Evolutionary conservation across 2,888 invertebrate species (phyloP).

Genomic region (Dinocampus coccinellae): DNA sequence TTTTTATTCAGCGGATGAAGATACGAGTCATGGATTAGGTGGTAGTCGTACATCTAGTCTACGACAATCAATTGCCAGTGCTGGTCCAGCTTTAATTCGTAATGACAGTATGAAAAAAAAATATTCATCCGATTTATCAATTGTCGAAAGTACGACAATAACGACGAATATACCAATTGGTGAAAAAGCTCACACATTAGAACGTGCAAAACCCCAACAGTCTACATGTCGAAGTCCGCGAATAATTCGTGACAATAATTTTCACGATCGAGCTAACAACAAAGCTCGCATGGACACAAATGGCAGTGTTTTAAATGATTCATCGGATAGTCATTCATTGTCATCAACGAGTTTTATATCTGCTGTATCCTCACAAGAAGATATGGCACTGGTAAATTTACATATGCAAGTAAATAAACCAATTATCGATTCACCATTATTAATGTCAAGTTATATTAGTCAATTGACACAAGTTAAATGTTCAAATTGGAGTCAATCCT

Average conservation of each 20-base stretch:
- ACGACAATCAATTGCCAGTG: slow-evolving; percentile 77
- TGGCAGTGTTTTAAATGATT: slow-evolving; percentile 68
- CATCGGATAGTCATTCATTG: slow-evolving; percentile 84
- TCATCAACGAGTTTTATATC: slow-evolving; percentile 90
- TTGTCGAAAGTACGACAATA: slow-evolving; percentile 67
- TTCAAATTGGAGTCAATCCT: slow-evolving; percentile 82
- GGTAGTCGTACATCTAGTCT: slow-evolving; percentile 79
- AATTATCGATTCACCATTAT: slow-evolving; percentile 91
- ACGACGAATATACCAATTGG: slow-evolving; percentile 45
- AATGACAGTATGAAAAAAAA: slow-evolving; percentile 71
- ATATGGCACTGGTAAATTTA: slow-evolving; percentile 90
- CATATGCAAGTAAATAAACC: slow-evolving; percentile 94
- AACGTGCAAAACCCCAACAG: slow-evolving; percentile 57
- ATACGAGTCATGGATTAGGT: slow-evolving; percentile 73
- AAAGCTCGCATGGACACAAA: slow-evolving; percentile 34
- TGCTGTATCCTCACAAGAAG: slow-evolving; percentile 93
- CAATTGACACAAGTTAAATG: slow-evolving; percentile 87
- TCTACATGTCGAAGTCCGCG: slow-evolving; percentile 54
- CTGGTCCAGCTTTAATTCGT: slow-evolving; percentile 69
- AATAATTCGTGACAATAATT: slow-evolving; percentile 50
- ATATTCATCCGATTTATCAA: slow-evolving; percentile 74
- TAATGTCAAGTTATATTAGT: slow-evolving; percentile 95
- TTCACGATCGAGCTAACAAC: slow-evolving; percentile 45
- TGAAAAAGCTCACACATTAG: slow-evolving; percentile 65
- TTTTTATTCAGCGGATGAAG: slow-evolving; percentile 95